These are phyloP conservation scores for Diploscapter pachys DNA, from an alignment of 1,140 invertebrate species.

Conservation along the genomic window DNA sequence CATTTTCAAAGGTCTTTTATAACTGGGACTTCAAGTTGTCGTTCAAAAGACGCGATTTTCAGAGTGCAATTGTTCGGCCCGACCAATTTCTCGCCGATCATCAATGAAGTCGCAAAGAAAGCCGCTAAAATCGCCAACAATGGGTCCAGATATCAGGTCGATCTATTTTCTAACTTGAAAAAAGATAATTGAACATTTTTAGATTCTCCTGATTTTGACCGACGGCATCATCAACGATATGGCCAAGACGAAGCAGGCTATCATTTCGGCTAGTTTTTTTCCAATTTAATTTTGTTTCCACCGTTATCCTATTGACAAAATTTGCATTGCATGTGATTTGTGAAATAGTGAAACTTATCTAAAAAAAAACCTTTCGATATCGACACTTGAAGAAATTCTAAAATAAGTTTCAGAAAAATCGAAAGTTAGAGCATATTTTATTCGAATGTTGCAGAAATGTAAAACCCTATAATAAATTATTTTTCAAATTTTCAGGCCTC, in stretches of 20 bases:
- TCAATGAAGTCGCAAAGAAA: slow-evolving; percentile 61
- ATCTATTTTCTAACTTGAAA: background rate
- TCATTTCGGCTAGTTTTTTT: slow-evolving; percentile 2
- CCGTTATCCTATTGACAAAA: background rate
- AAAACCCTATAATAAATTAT: background rate
- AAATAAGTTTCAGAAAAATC: no score
- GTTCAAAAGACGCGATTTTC: no score
- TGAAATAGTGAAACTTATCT: background rate
- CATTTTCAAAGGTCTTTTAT: no score
- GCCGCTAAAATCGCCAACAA: slow-evolving; percentile 12
- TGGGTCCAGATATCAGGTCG: slow-evolving; percentile 57
- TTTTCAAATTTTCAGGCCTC: slow-evolving; percentile 60
- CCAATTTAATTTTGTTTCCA: slow-evolving; percentile 47
- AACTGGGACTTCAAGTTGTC: no score
- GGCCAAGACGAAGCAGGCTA: slow-evolving; percentile 65
- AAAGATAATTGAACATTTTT: background rate
- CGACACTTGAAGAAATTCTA: no score
- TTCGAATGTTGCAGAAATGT: background rate
- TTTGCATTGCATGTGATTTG: slow-evolving; percentile 9
- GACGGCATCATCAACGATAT: slow-evolving; percentile 72
- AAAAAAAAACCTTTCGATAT: background rate
- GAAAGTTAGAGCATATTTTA: no score
- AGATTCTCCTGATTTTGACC: slow-evolving; percentile 69
- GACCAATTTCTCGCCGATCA: slow-evolving; percentile 69
- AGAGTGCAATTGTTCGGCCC: slow-evolving; percentile 67